Base-by-base conservation (phyloP, 2,888 invertebrate species). In the Pinctada fucata region DNA sequence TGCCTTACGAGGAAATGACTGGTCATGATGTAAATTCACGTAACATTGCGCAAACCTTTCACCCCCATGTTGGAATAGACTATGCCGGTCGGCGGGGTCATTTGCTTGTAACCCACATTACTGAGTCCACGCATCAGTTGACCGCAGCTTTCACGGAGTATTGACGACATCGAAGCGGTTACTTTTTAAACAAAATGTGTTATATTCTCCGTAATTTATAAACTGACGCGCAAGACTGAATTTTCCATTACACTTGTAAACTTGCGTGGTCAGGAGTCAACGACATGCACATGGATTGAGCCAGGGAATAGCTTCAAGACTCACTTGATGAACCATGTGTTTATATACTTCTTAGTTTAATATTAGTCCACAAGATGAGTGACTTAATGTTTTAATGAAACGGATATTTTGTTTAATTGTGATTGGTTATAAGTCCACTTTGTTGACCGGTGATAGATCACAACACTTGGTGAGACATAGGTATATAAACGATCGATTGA, bases 41-140 rank as follows among this genome's bases (percentile, higher is more conserved):
- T 80, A 80, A 80, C 71, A 75, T 80, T 80, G 80, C 80, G 80
- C 80, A 80, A 81, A 83, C 82, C 83, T 83, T 77, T 83, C 84
- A 84, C 87, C 87, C 87, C 87, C 78, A 80, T 75, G 79, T 76
- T 74, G 81, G 83, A 86, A 86, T 85, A 84, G 85, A 83, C 84
- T 85, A 80, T 81, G 83, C 85, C 86, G 83, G 85, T 81, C 85
- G 83, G 79, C 82, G 84, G 84, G 87, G 87, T 87, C 87, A 87
- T 80, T 86, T 83, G 82, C 83, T 82, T 87, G 84, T 84, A 85
- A 84, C 84, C 80, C 85, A 82, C 83, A 86, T 83, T 85, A 85
- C 84, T 83, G 83, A 84, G 85, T 84, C 83, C 85, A 84, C 84
- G 83, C 85, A 83, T 86, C 85, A 84, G 82, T 86, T 88, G 88